These are phyloP conservation scores for Fulica atra DNA, from an alignment of 2,113 vertebrate genomes.

Conservation along the genomic window DNA sequence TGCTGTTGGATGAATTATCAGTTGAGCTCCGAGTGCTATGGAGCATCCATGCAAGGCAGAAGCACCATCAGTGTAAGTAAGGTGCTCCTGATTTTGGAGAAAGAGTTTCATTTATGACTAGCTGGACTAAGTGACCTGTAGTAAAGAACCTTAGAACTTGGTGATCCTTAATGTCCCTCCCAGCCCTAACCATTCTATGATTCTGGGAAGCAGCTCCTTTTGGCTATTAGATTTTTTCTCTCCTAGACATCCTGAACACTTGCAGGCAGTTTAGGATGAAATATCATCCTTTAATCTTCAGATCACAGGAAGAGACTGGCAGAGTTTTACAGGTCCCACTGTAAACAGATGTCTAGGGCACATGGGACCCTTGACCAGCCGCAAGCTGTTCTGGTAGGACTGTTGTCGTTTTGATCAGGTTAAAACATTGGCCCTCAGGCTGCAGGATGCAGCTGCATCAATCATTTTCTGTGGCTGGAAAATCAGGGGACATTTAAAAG, in stretches of 20 bases:
- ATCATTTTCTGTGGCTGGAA: not conserved
- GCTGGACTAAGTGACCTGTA: not conserved
- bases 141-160: not conserved
- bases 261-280: not conserved
- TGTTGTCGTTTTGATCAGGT: not conserved
- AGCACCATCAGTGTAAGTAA: not conserved
- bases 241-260: not conserved
- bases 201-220: not conserved
- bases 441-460: not conserved
- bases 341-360: not conserved
- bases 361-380: fast-evolving
- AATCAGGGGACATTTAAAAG: not conserved
- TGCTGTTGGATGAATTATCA: not conserved
- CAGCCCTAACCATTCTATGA: no score
- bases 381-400: not conserved
- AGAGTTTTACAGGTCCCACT: not conserved
- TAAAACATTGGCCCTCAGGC: not conserved
- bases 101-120: not conserved
- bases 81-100: not conserved
- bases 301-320: not conserved
- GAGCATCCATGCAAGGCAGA: not conserved
- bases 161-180: no score
- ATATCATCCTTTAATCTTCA: not conserved
- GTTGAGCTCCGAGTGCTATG: not conserved
- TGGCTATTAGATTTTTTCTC: not conserved